Conservation (phyloP, 2,797 vertebrate genomes). For the Pangasius krempfi region DNA sequence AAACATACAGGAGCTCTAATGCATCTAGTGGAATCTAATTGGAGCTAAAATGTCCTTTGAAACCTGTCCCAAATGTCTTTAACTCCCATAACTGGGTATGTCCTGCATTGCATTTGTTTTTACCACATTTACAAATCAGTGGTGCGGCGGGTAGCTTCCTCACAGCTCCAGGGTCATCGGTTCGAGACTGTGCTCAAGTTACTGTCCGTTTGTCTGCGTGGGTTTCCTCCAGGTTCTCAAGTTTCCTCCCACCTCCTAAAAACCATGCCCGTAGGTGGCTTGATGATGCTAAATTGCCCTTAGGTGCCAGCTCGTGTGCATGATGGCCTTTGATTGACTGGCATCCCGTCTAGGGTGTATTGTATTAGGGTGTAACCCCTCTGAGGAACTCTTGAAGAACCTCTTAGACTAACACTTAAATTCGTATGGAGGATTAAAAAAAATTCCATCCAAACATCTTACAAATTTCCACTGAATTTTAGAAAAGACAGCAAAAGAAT, state of each 20-base stretch:
- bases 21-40: not conserved
- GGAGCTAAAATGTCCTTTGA: not conserved
- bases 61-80: not conserved
- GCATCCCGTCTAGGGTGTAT: not conserved
- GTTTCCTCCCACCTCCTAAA: not conserved
- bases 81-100: not conserved
- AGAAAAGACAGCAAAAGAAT: not conserved
- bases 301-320: not conserved
- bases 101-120: not conserved
- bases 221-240: not conserved
- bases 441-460: not conserved
- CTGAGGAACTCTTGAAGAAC: not conserved
- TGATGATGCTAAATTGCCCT: not conserved
- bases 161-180: not conserved
- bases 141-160: not conserved
- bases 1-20: not conserved
- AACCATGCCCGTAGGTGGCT: not conserved
- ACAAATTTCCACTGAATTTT: not conserved
- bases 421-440: not conserved
- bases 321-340: not conserved
- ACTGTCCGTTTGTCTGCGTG: not conserved
- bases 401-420: not conserved
- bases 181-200: not conserved
- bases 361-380: not conserved
- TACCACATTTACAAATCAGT: not conserved